A percentile compares a stretch with the other conserved stretches of the same genome.
Evolutionary conservation across 2,888 invertebrate genomes (phyloP).

Genomic region (Orthosia gothica): DNA sequence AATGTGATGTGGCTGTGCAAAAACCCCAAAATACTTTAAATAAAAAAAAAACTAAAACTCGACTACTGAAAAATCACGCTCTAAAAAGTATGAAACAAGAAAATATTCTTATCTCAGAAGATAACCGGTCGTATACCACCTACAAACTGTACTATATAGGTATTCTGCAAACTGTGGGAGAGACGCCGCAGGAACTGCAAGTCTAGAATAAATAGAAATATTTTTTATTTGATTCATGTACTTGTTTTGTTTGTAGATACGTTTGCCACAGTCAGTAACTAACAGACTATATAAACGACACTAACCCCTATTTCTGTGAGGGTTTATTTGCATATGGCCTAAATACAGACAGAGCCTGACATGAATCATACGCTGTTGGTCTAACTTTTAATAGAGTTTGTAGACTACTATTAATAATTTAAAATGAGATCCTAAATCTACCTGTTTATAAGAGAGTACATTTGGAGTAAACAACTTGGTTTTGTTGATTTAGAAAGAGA

Average conservation of each 20-base stretch:
- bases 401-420: slow-evolving; percentile 3
- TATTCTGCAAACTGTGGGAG: no score
- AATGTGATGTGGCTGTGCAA: no score
- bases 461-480: neutral
- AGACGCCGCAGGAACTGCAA: neutral
- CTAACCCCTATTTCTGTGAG: neutral
- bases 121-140: no score
- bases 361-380: slow-evolving; percentile 18
- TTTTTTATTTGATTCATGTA: neutral
- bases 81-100: no score
- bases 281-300: neutral
- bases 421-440: slow-evolving; percentile 1
- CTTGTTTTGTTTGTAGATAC: neutral
- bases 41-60: no score
- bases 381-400: slow-evolving; percentile 40
- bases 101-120: no score
- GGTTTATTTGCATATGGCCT: slow-evolving; percentile 13
- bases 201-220: neutral
- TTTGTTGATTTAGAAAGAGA: neutral
- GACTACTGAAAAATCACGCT: no score
- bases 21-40: no score
- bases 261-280: neutral
- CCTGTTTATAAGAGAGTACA: neutral
- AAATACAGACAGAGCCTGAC: neutral
- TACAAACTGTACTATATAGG: no score